Conservation (phyloP, 2,797 vertebrate species). For the Peromyscus aztecus region DNA sequence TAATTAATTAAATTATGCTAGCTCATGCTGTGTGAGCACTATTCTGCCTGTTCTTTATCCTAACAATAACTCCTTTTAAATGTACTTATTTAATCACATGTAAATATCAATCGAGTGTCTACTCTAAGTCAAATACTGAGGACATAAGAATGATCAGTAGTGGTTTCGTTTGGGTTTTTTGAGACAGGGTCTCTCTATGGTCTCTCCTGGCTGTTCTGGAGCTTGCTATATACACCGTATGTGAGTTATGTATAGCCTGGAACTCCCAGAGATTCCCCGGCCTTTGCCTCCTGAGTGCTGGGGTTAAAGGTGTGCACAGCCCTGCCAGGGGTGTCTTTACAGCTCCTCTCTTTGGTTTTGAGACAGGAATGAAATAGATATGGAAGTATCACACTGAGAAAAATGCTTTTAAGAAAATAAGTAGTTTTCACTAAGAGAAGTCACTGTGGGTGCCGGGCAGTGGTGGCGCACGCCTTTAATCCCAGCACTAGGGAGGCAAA, state of each 20-base stretch:
- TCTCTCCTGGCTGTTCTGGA: neutral
- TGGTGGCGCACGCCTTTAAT: too few species aligned
- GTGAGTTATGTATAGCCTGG: neutral
- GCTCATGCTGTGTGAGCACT: neutral
- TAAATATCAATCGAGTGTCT: neutral
- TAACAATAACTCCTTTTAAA: neutral
- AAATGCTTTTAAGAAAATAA: constrained; percentile 54
- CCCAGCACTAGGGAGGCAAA: too few species aligned
- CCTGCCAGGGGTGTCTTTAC: neutral
- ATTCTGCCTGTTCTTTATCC: neutral
- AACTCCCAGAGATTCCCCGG: neutral
- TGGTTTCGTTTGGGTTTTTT: neutral
- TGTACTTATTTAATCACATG: constrained; percentile 21
- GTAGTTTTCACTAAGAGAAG: neutral
- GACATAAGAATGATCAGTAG: neutral
- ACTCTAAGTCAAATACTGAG: neutral
- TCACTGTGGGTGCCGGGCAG: too few species aligned
- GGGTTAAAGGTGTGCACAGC: neutral
- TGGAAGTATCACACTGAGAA: constrained; percentile 23
- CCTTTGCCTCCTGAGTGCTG: neutral
- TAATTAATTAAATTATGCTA: neutral
- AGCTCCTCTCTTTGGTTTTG: neutral
- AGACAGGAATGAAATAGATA: neutral
- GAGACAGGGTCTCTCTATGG: neutral
- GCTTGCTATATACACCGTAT: neutral